Evolutionary conservation across 2,888 invertebrate species (phyloP), one percentile per base, ranked within the genome.

Genomic region (Crossocerus cetratus): DNA sequence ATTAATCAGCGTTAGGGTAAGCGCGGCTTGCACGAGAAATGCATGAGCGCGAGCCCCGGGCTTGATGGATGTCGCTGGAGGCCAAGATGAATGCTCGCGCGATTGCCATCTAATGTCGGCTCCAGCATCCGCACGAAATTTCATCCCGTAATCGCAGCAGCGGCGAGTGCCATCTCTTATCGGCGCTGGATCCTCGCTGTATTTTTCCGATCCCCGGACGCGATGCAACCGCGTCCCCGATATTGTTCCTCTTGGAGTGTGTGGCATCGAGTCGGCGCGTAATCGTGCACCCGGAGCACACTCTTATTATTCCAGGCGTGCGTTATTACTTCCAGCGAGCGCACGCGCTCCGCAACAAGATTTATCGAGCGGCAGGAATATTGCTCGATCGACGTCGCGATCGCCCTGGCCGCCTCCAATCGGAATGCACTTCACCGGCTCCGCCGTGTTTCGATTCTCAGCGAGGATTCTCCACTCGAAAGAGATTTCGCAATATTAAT

Each of bases 281-380:
- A 43, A 20, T 16, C 42, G 22, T 49, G 56, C 60, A 21, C 42
- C 23, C 21, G 13, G 20, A 16, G 18, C 20, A 54, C n/a, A 20
- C 61, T 58, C 65, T 69, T 68, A 66, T 74, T 61, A 69, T 65
- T 65, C 59, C 62, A 63, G 56, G 54, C 67, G 55, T 55, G 62
- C 65, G 55, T 74, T 78, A 74, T 70, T 68, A 62, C 64, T 57
- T 64, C 23, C 55, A n/a, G 21, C 22, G 23, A 56, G 44, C 44
- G 63, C 32, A 49, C 42, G 23, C 32, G 21, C 59, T n/a, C 16
- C 57, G 66, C 18, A 22, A 69, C 18, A 22, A 69, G 58, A 76
- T 65, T 63, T 59, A 70, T 42, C 32, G 42, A 3, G 55, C 20
- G 67, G 62, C 65, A 77, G 65, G 62, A 65, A 59, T 74, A 49